A percentile compares a stretch with the other conserved stretches of the same genome.
Evolutionary conservation across 64 coral and sea anemone species (phyloP).

Genomic region (Actinia equina): DNA sequence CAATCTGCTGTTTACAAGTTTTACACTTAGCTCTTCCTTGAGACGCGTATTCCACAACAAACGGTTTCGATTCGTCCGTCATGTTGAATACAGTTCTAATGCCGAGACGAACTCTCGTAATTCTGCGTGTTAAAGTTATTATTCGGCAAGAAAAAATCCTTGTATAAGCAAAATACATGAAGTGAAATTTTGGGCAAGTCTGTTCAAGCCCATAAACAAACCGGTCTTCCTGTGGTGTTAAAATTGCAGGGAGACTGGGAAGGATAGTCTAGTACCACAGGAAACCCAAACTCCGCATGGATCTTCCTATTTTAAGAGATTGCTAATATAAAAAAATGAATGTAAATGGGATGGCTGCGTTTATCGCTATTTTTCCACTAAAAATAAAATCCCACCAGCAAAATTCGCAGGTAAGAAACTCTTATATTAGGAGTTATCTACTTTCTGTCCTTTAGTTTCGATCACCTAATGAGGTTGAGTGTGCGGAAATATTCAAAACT

Average conservation of each 20-base stretch:
- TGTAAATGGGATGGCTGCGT: too few species aligned
- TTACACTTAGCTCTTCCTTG: slow-evolving; percentile 98
- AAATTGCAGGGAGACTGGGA: not conserved
- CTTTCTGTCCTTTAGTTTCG: too few species aligned
- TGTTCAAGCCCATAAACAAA: not conserved
- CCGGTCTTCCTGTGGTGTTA: not conserved
- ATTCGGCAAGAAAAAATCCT: not conserved
- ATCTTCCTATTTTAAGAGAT: too few species aligned
- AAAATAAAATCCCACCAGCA: too few species aligned
- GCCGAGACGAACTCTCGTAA: not conserved
- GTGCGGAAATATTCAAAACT: too few species aligned
- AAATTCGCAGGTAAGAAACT: too few species aligned
- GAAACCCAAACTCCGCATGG: not conserved
- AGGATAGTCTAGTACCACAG: not conserved
- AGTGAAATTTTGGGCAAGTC: not conserved
- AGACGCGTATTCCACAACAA: slow-evolving; percentile 85
- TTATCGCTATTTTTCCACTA: too few species aligned
- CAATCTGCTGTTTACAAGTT: slow-evolving; percentile 90
- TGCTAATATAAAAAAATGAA: too few species aligned
- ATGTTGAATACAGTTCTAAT: slow-evolving; percentile 24
- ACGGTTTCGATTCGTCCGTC: slow-evolving; percentile 57
- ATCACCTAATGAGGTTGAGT: too few species aligned
- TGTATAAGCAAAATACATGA: slow-evolving; percentile 3
- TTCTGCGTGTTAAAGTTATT: not conserved
- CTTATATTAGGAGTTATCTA: too few species aligned